Conservation (phyloP, 2,888 invertebrate genomes). For the Dicycla oo region DNA sequence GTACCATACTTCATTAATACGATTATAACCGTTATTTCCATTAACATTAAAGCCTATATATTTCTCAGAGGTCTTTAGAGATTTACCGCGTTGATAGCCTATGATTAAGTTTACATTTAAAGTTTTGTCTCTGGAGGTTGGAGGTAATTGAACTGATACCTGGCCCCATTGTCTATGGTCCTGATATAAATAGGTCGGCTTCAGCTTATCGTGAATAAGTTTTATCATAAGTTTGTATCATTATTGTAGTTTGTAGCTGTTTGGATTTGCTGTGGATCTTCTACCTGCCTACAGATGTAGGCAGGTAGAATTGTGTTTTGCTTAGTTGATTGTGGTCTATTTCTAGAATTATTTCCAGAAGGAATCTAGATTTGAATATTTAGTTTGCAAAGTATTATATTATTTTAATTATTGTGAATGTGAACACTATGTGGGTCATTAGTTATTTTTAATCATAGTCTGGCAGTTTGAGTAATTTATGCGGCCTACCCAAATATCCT, state of each 20-base stretch:
- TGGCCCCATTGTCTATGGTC: conserved; percentile 46
- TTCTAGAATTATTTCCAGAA: not conserved
- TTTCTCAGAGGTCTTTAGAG: conserved; percentile 32
- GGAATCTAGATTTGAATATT: not conserved
- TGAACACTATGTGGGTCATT: no score
- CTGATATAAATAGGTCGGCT: conserved; percentile 36
- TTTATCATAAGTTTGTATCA: conserved; percentile 43
- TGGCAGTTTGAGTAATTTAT: no score
- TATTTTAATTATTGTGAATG: no score
- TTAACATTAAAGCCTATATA: conserved; percentile 7
- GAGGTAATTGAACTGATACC: conserved; percentile 53
- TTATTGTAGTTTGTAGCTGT: conserved; percentile 30
- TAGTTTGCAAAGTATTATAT: no score
- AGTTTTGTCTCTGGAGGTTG: conserved; percentile 44
- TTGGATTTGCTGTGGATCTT: not conserved
- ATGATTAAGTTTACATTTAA: conserved; percentile 59
- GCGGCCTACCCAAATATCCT: no score
- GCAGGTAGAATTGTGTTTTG: not conserved
- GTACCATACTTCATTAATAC: not conserved
- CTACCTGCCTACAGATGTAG: no score
- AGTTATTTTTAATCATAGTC: no score
- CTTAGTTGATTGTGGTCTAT: not conserved
- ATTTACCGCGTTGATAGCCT: conserved; percentile 49
- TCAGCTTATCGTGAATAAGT: conserved; percentile 49
- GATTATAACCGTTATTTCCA: conserved; percentile 17